phyloP scores from a whole-genome alignment of 2,113 vertebrate genomes.

The Callorhinus ursinus region DNA sequence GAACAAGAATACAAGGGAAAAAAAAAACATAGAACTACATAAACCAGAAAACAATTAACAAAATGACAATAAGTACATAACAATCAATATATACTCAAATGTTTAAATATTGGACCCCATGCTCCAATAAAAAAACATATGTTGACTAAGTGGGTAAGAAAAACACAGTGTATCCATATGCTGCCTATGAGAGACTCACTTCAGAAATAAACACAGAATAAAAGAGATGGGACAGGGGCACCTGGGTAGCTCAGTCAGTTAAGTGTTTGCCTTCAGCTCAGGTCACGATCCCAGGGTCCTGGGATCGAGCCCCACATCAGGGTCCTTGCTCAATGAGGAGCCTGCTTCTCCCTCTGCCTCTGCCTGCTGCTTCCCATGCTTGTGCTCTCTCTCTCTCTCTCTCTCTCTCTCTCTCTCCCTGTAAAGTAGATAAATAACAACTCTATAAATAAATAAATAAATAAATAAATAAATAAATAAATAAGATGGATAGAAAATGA shows the following conservation, averaged over 20 bases:
- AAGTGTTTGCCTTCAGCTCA: too few species aligned
- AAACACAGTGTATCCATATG: background rate
- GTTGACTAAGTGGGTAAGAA: background rate
- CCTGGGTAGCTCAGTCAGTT: too few species aligned
- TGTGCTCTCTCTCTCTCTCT: too few species aligned
- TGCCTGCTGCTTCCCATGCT: too few species aligned
- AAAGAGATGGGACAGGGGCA: background rate
- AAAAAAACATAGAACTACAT: background rate
- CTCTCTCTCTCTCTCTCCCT: too few species aligned
- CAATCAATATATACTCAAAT: background rate
- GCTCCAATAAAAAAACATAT: background rate
- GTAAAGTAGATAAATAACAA: too few species aligned
- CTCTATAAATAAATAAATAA: too few species aligned
- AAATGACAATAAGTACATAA: background rate
- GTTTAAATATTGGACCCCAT: background rate
- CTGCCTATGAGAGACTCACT: background rate
- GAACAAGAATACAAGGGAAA: background rate
- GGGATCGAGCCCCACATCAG: too few species aligned
- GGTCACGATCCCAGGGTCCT: too few species aligned
- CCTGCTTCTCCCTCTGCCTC: too few species aligned
- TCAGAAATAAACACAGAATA: background rate
- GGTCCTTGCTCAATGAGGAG: too few species aligned
- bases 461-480: too few species aligned
- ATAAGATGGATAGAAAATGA: background rate
- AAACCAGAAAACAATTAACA: background rate